These are phyloP conservation scores for Urechis unicinctus DNA, from an alignment of 2,888 invertebrate genomes.

Conservation along the genomic window DNA sequence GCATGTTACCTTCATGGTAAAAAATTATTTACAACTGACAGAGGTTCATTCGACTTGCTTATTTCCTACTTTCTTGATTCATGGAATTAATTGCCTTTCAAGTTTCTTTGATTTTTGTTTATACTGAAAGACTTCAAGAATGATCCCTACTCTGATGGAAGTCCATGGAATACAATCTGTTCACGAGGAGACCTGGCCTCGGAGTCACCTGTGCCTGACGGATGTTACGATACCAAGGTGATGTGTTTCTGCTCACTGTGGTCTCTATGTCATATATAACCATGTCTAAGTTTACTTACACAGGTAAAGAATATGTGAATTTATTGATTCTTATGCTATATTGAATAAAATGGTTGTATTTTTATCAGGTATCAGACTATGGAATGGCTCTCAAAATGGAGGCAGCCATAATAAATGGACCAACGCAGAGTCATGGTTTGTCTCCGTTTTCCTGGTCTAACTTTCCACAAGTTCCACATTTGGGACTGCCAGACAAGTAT, in stretches of 20 bases:
- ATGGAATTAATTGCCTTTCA: not conserved
- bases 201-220: conserved; percentile 24
- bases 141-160: conserved; percentile 40
- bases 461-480: conserved; percentile 28
- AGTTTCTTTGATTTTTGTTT: not conserved
- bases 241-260: not conserved
- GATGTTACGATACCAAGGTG: conserved; percentile 48
- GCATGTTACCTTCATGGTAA: too few relatives aligned
- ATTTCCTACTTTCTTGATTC: not conserved
- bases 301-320: too few relatives aligned
- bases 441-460: conserved; percentile 36
- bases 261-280: too few relatives aligned
- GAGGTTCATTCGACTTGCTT: not conserved
- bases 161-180: conserved; percentile 42
- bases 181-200: conserved; percentile 39
- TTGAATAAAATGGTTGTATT: not conserved
- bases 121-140: conserved; percentile 34
- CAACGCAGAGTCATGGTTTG: conserved; percentile 33
- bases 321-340: not conserved
- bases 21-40: too few relatives aligned
- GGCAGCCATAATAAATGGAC: conserved; percentile 40
- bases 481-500: conserved; percentile 36
- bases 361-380: conserved; percentile 32
- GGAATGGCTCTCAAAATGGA: conserved; percentile 30
- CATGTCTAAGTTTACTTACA: too few relatives aligned